These are phyloP conservation scores for Parasteatoda lunata DNA, from an alignment of 2,888 invertebrate genomes.

Conservation along the genomic window DNA sequence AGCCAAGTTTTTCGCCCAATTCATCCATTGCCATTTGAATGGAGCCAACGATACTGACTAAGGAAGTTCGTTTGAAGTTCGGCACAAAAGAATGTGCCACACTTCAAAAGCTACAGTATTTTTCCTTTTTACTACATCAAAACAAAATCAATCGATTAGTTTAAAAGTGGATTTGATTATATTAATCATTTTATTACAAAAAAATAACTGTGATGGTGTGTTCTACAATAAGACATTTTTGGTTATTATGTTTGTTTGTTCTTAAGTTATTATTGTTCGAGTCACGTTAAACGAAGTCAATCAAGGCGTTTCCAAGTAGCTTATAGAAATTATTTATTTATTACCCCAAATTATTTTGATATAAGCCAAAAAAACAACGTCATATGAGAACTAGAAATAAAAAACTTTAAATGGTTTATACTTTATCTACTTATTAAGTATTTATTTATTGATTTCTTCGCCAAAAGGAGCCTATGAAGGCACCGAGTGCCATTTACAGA, in stretches of 20 bases:
- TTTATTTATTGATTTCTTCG: conserved; percentile 40
- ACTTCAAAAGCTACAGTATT: conserved; percentile 65
- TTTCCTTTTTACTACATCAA: conserved; percentile 65
- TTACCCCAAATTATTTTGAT: conserved; percentile 8
- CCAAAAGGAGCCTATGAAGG: conserved; percentile 35
- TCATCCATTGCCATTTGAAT: conserved; percentile 56
- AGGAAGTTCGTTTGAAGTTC: conserved; percentile 35
- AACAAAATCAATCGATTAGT: conserved; percentile 47
- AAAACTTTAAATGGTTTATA: conserved; percentile 40
- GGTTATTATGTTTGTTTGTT: conserved; percentile 50
- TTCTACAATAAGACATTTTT: conserved; percentile 62
- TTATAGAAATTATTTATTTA: conserved; percentile 20
- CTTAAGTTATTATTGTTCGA: conserved; percentile 6
- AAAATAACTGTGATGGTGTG: conserved; percentile 63
- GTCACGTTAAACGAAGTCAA: neutral
- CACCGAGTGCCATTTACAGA: conserved; percentile 42
- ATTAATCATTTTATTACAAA: conserved; percentile 61
- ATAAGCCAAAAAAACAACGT: conserved; percentile 16
- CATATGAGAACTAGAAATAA: conserved; percentile 1
- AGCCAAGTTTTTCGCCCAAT: conserved; percentile 67
- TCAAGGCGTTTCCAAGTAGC: neutral
- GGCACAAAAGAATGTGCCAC: conserved; percentile 18
- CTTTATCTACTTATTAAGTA: conserved; percentile 36
- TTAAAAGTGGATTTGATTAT: conserved; percentile 34
- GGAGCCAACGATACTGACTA: conserved; percentile 58